phyloP scores from a whole-genome alignment of 2,888 invertebrate genomes.

The Fragum sueziense region DNA sequence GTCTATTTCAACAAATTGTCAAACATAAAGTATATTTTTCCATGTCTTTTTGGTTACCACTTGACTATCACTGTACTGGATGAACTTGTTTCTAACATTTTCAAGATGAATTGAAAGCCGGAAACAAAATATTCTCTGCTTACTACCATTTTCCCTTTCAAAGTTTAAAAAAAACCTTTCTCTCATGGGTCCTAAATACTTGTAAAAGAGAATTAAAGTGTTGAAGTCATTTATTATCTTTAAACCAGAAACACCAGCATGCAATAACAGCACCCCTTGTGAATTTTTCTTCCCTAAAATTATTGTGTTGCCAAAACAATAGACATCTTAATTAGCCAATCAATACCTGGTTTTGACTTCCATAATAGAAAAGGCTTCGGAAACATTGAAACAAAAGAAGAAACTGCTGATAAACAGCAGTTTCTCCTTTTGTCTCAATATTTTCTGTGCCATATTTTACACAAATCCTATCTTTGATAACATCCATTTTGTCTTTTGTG shows the following conservation, averaged over 20 bases:
- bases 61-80: not conserved
- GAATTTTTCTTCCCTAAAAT: slow-evolving; percentile 2
- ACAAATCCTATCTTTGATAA: too few species aligned
- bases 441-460: too few species aligned
- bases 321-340: slow-evolving; percentile 9
- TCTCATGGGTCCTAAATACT: not conserved
- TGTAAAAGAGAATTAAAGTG: not conserved
- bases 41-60: too few species aligned
- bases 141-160: not conserved
- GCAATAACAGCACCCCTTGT: not conserved
- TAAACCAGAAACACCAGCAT: not conserved
- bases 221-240: not conserved
- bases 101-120: not conserved
- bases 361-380: too few species aligned
- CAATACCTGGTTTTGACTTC: not conserved
- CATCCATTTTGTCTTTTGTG: too few species aligned
- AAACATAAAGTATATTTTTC: too few species aligned
- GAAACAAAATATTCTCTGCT: not conserved
- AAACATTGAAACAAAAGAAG: too few species aligned
- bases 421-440: too few species aligned
- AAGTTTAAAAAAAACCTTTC: not conserved
- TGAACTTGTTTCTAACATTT: not conserved
- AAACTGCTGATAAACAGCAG: too few species aligned
- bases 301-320: not conserved
- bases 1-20: too few species aligned